Evolutionary conservation across 2,888 invertebrate genomes (phyloP), one percentile per base, ranked within the genome.

Genomic region (Microctonus hyperodae): DNA sequence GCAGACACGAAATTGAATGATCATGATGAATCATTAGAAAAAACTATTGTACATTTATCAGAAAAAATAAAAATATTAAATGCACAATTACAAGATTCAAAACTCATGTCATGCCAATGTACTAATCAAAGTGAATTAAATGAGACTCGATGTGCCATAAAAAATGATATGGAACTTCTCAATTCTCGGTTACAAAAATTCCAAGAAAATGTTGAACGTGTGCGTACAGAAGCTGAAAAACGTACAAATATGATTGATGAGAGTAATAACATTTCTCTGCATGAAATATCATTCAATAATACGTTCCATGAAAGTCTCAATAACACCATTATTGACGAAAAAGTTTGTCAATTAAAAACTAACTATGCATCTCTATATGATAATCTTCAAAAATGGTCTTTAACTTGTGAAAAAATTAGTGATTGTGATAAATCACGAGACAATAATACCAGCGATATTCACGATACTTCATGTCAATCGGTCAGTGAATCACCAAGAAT

Each of bases 301-400:
- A 80, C 76, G 58, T 2, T 59, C 10, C 40, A 67, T 0, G 80
- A 81, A 5, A 75, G 74, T 23, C 16, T 71, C 9, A 69, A 71
- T 23, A 74, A 81, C 3, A 76, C 78, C 0, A 63, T 72, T 0
- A 71, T 80, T 7, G 82, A 83, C 58, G 79, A 81, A 6, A 76
- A 75, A 56, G 73, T 83, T 55, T 73, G 75, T 2, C 64, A 62
- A 10, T 63, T 81, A n/a, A 73, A 73, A 7, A 74, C 64, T 2
- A 78, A 82, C 48, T 50, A 81, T 10, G 76, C 80, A 51, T 70
- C 65, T 13, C 50, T 82, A 9, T 78, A 75, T 62, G 72, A 74
- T 1, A 73, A 78, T 51, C 75, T 78, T 44, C 73, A 74, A 1
- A 73, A 75, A 37, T 35, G 81, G 2, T 74, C 75, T 0, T 63